Evolutionary conservation across 2,113 vertebrate genomes (phyloP).

Genomic region (Tauraco erythrolophus): DNA sequence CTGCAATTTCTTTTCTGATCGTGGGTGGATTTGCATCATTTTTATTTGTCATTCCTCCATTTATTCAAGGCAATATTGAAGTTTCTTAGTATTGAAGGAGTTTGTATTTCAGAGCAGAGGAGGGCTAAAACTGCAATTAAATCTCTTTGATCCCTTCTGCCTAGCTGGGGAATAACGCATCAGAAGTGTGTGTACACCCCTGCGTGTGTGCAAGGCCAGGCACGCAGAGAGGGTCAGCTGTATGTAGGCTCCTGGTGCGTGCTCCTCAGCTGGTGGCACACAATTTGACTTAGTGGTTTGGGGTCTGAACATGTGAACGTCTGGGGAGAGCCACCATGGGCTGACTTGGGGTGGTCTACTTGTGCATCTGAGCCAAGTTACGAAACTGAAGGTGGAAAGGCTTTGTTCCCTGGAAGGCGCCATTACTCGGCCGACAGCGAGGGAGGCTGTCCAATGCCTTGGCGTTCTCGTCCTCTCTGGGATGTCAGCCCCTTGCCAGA

Average conservation of each 20-base stretch:
- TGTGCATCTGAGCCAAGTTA: background rate
- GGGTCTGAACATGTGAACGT: background rate
- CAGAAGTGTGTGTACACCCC: background rate
- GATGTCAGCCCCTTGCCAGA: background rate
- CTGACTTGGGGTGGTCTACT: background rate
- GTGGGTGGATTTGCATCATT: background rate
- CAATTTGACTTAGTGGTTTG: background rate
- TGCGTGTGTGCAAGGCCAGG: fast-evolving
- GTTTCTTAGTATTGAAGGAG: background rate
- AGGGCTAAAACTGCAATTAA: background rate
- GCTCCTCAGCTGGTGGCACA: background rate
- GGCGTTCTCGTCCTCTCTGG: fast-evolving
- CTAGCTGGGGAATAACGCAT: fast-evolving
- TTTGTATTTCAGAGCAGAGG: background rate
- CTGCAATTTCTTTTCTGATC: background rate
- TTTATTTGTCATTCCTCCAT: background rate
- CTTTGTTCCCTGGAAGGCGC: background rate
- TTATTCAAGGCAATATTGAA: background rate
- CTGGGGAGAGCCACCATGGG: background rate
- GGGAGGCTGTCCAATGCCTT: background rate
- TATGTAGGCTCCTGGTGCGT: fast-evolving
- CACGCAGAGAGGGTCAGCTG: fast-evolving
- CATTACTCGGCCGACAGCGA: fast-evolving
- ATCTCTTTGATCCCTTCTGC: background rate
- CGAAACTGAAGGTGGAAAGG: background rate